These are phyloP conservation scores for Cinara cedri DNA, from an alignment of 2,888 invertebrate species.

Conservation along the genomic window DNA sequence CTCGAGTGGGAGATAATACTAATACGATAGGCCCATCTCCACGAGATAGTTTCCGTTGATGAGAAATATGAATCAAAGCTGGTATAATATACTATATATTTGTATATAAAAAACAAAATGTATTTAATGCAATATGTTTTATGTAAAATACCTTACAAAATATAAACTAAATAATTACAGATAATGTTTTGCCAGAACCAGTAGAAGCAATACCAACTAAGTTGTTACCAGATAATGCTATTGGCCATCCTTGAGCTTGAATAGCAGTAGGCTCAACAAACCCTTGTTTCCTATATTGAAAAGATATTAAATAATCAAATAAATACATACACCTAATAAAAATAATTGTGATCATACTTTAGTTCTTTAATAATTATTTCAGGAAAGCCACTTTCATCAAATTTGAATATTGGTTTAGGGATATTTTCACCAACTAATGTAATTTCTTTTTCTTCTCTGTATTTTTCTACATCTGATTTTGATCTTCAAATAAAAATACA, in stretches of 20 bases:
- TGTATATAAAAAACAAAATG: not conserved
- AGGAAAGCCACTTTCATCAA: slow-evolving; percentile 86
- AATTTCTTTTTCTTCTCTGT: slow-evolving; percentile 80
- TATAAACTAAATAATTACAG: slow-evolving; percentile 63
- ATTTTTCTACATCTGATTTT: slow-evolving; percentile 74
- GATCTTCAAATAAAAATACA: slow-evolving; percentile 63
- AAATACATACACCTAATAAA: not conserved
- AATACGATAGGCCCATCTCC: slow-evolving; percentile 94
- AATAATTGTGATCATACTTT: slow-evolving; percentile 50
- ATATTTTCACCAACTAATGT: slow-evolving; percentile 83
- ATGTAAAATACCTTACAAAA: not conserved
- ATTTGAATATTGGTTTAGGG: slow-evolving; percentile 86
- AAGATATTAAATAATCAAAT: slow-evolving; percentile 24
- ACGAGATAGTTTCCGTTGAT: slow-evolving; percentile 82
- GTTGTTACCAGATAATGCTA: slow-evolving; percentile 88
- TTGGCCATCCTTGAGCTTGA: slow-evolving; percentile 96
- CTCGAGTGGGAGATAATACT: slow-evolving; percentile 87
- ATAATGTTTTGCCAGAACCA: slow-evolving; percentile 89
- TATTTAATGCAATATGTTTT: not conserved
- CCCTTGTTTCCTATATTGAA: slow-evolving; percentile 72
- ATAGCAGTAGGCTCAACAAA: slow-evolving; percentile 92
- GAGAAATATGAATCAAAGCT: slow-evolving; percentile 92
- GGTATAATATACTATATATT: slow-evolving; percentile 76
- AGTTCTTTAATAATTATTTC: slow-evolving; percentile 73
- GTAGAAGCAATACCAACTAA: slow-evolving; percentile 96